Evolutionary conservation across 2,113 vertebrate species (phyloP).

Genomic region (Triplophysa dalaica): DNA sequence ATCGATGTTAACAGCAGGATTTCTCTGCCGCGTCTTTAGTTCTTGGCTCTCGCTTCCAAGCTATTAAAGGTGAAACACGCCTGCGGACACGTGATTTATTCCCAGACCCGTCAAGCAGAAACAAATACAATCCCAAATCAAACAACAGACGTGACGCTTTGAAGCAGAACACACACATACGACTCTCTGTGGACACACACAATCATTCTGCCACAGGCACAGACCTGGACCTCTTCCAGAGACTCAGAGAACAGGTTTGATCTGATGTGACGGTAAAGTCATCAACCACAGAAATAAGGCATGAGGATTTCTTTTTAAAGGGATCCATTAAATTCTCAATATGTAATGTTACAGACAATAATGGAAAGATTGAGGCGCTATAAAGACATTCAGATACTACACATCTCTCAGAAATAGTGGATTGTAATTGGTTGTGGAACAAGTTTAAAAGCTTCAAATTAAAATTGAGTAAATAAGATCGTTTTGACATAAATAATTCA

Average conservation of each 20-base stretch:
- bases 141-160: slow-evolving; percentile 25
- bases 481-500: no score
- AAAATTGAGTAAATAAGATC: no score
- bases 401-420: no score
- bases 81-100: slow-evolving; percentile 25
- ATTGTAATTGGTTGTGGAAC: no score
- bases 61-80: neutral
- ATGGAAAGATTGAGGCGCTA: no score
- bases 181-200: no score
- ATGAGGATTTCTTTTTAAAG: neutral
- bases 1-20: neutral
- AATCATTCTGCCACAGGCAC: neutral
- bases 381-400: no score
- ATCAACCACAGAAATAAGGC: neutral
- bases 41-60: slow-evolving; percentile 10
- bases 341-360: no score
- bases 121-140: slow-evolving; percentile 45
- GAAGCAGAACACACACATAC: slow-evolving; percentile 13
- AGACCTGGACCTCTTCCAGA: slow-evolving; percentile 11
- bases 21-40: neutral
- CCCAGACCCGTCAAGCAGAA: slow-evolving; percentile 29
- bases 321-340: neutral
- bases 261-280: neutral
- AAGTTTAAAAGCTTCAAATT: no score
- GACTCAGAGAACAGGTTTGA: neutral